Conservation (phyloP, 2,797 vertebrate genomes). For the Perodicticus potto region DNA sequence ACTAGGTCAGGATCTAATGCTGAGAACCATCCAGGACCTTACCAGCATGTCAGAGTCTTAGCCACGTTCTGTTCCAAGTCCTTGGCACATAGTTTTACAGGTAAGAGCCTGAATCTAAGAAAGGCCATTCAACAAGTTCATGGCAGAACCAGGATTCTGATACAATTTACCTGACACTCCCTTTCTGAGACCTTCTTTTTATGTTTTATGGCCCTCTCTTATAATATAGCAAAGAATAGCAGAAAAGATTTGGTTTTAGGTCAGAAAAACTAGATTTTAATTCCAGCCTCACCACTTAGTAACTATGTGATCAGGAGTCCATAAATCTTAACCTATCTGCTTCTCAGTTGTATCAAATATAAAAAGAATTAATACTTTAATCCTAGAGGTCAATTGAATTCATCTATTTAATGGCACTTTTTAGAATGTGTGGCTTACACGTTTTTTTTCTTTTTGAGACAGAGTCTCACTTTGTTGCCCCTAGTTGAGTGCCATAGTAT, state of each 20-base stretch:
- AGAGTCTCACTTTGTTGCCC: too few species aligned
- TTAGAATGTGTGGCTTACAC: neutral
- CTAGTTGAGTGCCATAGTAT: too few species aligned
- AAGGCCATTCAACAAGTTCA: neutral
- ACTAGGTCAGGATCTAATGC: neutral
- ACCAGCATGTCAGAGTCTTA: neutral
- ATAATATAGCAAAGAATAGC: neutral
- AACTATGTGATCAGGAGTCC: neutral
- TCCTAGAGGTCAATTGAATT: neutral
- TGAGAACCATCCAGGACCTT: neutral
- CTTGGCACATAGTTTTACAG: neutral
- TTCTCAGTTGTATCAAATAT: neutral
- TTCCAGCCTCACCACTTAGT: neutral
- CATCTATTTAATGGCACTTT: neutral
- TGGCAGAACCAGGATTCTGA: neutral
- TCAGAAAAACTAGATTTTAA: slow-evolving; percentile 25
- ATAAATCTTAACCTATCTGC: neutral
- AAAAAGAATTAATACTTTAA: neutral
- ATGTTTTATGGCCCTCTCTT: neutral
- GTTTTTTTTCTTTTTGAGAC: neutral
- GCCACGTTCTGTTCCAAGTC: neutral
- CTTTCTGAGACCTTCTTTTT: neutral
- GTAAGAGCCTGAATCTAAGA: neutral
- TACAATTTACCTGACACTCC: neutral
- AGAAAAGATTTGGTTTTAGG: neutral